Evolutionary conservation across 1,140 invertebrate species (phyloP).

Genomic region (Chrysopa pallens): DNA sequence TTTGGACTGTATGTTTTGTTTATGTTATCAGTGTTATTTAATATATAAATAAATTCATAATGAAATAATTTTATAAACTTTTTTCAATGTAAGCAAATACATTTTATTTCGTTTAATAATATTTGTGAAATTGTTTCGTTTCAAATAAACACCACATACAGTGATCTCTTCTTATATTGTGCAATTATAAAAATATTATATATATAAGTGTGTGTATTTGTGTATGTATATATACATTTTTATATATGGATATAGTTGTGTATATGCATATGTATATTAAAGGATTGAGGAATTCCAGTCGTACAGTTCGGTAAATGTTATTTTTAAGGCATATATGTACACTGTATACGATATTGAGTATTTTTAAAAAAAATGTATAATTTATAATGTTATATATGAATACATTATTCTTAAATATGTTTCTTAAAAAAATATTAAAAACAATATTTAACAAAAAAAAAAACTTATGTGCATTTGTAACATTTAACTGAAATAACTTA

Average conservation of each 20-base stretch:
- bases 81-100: neutral
- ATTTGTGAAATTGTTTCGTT: neutral
- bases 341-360: neutral
- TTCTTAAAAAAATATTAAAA: no score
- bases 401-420: no score
- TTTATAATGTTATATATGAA: neutral
- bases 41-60: no score
- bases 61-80: neutral
- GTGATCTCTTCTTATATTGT: neutral
- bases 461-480: no score
- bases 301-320: neutral
- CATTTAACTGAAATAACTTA: no score
- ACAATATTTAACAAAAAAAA: no score
- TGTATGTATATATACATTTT: no score
- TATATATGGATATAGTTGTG: no score
- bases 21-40: neutral
- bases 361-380: neutral
- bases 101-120: neutral
- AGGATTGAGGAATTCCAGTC: neutral
- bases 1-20: neutral
- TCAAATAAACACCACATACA: neutral
- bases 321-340: neutral
- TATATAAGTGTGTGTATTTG: no score
- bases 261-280: neutral
- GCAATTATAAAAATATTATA: neutral